phyloP scores from a whole-genome alignment of 2,113 vertebrate genomes.

The Pomatorhinus ruficollis region DNA sequence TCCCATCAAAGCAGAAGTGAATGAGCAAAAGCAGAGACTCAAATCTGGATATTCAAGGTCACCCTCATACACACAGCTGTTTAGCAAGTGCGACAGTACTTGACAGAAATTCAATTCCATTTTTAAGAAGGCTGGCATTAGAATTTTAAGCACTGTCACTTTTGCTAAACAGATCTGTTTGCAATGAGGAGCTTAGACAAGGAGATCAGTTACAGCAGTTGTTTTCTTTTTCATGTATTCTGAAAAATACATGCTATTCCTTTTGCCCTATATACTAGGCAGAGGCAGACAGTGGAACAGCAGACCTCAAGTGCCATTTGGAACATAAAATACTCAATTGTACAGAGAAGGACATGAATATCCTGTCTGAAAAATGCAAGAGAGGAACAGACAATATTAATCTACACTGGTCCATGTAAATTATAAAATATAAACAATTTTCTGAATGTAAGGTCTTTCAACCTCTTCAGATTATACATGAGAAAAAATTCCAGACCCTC shows the following conservation, averaged over 20 bases:
- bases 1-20: not conserved
- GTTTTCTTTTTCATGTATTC: constrained; percentile 1
- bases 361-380: not conserved
- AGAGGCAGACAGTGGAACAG: constrained; percentile 6
- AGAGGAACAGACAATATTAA: not conserved
- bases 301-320: constrained; percentile 13
- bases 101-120: constrained; percentile 27
- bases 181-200: constrained; percentile 10
- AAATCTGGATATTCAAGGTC: constrained; percentile 50
- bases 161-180: constrained; percentile 22
- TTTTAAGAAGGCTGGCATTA: constrained; percentile 29
- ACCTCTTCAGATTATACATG: not conserved
- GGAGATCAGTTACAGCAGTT: constrained; percentile 3
- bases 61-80: constrained; percentile 11
- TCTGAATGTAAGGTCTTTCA: not conserved
- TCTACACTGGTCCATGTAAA: not conserved
- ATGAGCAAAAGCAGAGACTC: not conserved
- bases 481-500: not conserved
- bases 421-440: not conserved
- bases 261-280: not conserved
- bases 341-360: not conserved
- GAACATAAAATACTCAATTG: not conserved
- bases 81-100: constrained; percentile 35
- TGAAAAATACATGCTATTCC: not conserved
- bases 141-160: constrained; percentile 41